Base-by-base conservation (phyloP, 2,888 invertebrate genomes). In the Xylota sylvarum region DNA sequence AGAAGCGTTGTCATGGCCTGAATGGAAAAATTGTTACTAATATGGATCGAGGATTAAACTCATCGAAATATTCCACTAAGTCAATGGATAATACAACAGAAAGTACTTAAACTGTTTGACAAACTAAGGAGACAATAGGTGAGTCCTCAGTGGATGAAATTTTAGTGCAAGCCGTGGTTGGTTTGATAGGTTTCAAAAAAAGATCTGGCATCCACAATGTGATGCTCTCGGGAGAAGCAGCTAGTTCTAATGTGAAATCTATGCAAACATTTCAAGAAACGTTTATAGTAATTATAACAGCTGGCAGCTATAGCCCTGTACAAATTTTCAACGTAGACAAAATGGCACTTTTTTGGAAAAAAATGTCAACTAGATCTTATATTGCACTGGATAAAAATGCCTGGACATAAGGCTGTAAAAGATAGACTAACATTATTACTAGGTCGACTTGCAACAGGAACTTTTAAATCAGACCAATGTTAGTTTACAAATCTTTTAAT, bases 51-150 rank as follows among this genome's bases (percentile, higher is more conserved):
- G 48, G 19, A 48, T 46, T 4, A n/a, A 43, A 43, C 43, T 14
- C n/a, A 43, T n/a, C 43, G 14, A 43, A 43, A n/a, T 43, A 43
- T 43, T 43, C 43, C 43, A 43, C 14, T 43, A n/a, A 43, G 43
- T 17, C 46, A 46, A 46, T 17, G 7, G 17, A 17, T 46, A 46
- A 46, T 46, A 46, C 17, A 17, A 46, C 17, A 46, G 17, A 46
- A 17, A 5, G 46, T 7, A 17, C 17, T 46, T 46, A 46, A 17
- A 46, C 6, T 46, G n/a, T 46, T 46, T 17, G 46, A 46, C 46
- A 17, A 46, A 46, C 17, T 19, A 17, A 46, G n/a, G 9, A 46
- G 17, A 17, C 46, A 46, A 46, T 46, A 46, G 46, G 17, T 46
- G 17, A 17, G 43, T 14, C 43, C 14, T 43, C 14, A 40, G n/a